These are phyloP conservation scores for Sebastes paucispinis DNA, from an alignment of 2,797 vertebrate species.

Conservation along the genomic window DNA sequence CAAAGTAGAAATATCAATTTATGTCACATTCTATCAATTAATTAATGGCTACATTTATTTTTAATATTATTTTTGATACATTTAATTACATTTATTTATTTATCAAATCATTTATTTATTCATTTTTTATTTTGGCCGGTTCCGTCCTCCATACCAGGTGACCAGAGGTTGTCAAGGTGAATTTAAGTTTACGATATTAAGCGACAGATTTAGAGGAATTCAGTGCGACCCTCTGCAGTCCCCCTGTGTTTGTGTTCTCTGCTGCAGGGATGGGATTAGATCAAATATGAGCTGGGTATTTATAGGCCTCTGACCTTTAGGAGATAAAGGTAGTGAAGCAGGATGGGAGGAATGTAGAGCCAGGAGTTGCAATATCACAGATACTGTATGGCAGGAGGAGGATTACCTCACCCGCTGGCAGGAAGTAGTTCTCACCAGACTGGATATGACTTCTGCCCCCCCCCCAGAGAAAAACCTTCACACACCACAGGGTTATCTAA, in stretches of 20 bases:
- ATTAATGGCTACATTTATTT: too few species aligned
- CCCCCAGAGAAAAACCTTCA: conserved; percentile 1
- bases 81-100: too few species aligned
- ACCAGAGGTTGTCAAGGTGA: not conserved
- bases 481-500: not conserved
- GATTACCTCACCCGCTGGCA: conserved; percentile 49
- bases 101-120: too few species aligned
- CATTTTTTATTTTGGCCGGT: too few species aligned
- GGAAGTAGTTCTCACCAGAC: conserved; percentile 21
- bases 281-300: conserved; percentile 66
- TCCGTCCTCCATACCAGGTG: not conserved
- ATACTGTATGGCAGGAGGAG: conserved; percentile 38
- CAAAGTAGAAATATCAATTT: too few species aligned
- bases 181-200: not conserved
- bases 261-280: conserved; percentile 51
- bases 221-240: not conserved
- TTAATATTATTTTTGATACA: too few species aligned
- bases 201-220: not conserved
- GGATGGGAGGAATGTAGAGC: conserved; percentile 49
- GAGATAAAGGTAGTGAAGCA: conserved; percentile 63
- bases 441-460: conserved; percentile 27
- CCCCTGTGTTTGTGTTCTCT: conserved; percentile 14
- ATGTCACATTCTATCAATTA: too few species aligned
- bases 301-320: conserved; percentile 70
- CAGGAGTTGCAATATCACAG: conserved; percentile 45